Conservation (phyloP, 2,797 vertebrate species). For the Cyclopterus lumpus region DNA sequence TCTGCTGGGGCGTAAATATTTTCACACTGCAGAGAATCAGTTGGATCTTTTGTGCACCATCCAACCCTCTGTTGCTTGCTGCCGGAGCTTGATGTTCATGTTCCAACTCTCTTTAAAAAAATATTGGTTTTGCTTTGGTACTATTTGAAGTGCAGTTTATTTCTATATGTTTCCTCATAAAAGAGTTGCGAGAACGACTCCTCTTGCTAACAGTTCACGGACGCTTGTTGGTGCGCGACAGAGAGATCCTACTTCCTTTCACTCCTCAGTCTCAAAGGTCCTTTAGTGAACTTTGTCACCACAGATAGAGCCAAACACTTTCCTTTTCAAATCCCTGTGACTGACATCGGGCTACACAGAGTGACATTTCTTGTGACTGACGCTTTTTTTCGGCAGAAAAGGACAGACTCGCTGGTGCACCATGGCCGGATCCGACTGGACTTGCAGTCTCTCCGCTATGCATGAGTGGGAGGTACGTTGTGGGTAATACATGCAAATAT, state of each 20-base stretch:
- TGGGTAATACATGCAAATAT: neutral
- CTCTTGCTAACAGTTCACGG: neutral
- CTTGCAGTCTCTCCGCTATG: neutral
- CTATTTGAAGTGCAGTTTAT: neutral
- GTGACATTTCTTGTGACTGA: neutral
- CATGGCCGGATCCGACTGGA: conserved; percentile 37
- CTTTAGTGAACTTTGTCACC: conserved; percentile 64
- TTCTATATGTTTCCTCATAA: neutral
- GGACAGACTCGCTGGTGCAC: neutral
- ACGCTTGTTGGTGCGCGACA: neutral
- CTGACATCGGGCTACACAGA: neutral
- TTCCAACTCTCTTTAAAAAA: too few species aligned
- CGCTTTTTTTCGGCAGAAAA: conserved; percentile 1
- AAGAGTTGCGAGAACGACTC: neutral
- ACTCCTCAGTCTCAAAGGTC: conserved; percentile 65
- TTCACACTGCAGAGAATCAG: conserved; percentile 33
- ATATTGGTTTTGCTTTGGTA: too few species aligned
- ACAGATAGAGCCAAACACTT: conserved; percentile 14
- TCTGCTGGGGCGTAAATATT: conserved; percentile 62
- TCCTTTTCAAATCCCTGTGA: conserved; percentile 9
- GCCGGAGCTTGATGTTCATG: conserved; percentile 14
- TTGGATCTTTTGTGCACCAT: conserved; percentile 13
- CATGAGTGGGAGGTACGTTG: conserved; percentile 64
- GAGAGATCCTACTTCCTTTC: conserved; percentile 7
- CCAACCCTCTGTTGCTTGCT: neutral